Evolutionary conservation across 2,888 invertebrate genomes (phyloP).

Genomic region (Sinopyrophorus schimmeli): DNA sequence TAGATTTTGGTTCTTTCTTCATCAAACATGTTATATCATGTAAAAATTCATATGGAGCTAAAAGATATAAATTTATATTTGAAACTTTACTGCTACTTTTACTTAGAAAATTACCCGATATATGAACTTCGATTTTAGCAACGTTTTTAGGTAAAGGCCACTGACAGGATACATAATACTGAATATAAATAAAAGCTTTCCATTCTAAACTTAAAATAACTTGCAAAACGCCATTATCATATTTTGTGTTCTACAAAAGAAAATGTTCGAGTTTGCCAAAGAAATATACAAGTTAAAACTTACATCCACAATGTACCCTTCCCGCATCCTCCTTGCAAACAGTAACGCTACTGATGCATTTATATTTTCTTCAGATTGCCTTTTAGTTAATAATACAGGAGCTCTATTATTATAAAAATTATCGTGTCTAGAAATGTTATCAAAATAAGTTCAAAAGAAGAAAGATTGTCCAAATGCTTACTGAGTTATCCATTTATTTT

Average conservation of each 20-base stretch:
- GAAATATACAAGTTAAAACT: slow-evolving; percentile 23
- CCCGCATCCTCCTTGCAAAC: slow-evolving; percentile 72
- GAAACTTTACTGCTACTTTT: not conserved
- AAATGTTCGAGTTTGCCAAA: too few species aligned
- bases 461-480: slow-evolving; percentile 7
- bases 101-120: slow-evolving; percentile 45
- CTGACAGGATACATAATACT: slow-evolving; percentile 64
- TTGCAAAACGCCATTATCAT: slow-evolving; percentile 62
- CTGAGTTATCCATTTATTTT: slow-evolving; percentile 21
- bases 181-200: slow-evolving; percentile 72
- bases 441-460: not conserved
- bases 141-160: slow-evolving; percentile 61
- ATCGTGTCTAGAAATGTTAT: slow-evolving; percentile 54
- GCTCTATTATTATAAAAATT: slow-evolving; percentile 62
- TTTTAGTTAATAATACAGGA: slow-evolving; percentile 62
- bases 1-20: slow-evolving; percentile 66
- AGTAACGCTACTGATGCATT: slow-evolving; percentile 66
- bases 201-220: slow-evolving; percentile 70
- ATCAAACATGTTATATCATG: slow-evolving; percentile 71
- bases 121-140: slow-evolving; percentile 51
- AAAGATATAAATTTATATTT: slow-evolving; percentile 23
- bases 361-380: slow-evolving; percentile 67
- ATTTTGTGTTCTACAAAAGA: slow-evolving; percentile 57
- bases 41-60: slow-evolving; percentile 72
- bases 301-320: slow-evolving; percentile 73